These are phyloP conservation scores for Oreamnos americanus DNA, from an alignment of 2,113 vertebrate genomes.

Conservation along the genomic window DNA sequence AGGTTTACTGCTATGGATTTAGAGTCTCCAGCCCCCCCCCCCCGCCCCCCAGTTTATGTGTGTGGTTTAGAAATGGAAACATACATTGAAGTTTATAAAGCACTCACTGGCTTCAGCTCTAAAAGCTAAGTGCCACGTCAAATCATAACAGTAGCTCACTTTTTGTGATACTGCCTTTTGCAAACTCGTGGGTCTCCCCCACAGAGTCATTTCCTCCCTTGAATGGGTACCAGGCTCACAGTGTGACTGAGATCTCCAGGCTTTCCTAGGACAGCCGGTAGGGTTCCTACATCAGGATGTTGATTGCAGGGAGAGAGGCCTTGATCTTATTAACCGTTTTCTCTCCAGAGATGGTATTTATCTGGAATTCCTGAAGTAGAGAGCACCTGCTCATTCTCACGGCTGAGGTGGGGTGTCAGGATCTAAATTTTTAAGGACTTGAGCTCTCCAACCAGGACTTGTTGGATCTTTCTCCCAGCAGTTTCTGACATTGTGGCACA, in stretches of 20 bases:
- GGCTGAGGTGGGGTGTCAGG: neutral
- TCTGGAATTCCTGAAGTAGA: neutral
- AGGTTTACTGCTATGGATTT: neutral
- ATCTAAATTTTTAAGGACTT: conserved; percentile 12
- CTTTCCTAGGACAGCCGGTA: neutral
- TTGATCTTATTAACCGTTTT: neutral
- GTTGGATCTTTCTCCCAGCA: conserved; percentile 5
- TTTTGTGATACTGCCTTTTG: neutral
- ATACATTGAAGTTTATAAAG: neutral
- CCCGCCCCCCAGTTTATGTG: neutral
- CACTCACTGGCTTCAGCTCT: neutral
- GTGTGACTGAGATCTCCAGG: neutral
- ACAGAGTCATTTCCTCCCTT: neutral
- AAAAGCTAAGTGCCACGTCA: neutral
- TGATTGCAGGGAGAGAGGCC: neutral
- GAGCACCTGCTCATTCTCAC: neutral
- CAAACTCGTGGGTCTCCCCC: neutral
- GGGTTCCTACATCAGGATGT: neutral
- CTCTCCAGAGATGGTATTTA: neutral
- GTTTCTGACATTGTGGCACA: conserved; percentile 44
- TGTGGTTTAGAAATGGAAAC: conserved; percentile 9
- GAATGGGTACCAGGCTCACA: neutral
- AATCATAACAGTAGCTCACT: neutral
- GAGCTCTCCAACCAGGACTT: neutral
- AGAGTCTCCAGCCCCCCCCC: neutral